Percentiles rank a stretch among this genome's conserved stretches.
phyloP scores from a whole-genome alignment of 1,140 invertebrate species.

The Temnothorax nylanderi region DNA sequence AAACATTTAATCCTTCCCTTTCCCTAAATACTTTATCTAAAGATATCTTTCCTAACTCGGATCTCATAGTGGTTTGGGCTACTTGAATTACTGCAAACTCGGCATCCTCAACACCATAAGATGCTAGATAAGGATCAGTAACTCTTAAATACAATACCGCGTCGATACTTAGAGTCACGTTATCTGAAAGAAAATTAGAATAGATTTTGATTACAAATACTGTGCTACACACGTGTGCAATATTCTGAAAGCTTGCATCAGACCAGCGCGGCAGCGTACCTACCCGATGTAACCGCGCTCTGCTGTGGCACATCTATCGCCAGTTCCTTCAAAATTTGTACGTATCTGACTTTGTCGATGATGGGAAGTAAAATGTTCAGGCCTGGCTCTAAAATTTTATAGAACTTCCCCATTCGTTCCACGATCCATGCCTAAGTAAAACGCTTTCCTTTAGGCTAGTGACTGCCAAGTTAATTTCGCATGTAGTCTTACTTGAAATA shows the following conservation, averaged over 20 bases:
- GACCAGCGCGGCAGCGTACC: not conserved
- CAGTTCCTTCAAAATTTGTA: slow-evolving; percentile 99
- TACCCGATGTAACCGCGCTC: slow-evolving; percentile 97
- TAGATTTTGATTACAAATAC: not conserved
- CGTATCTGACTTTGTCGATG: slow-evolving; percentile 98
- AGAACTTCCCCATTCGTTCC: slow-evolving; percentile 99
- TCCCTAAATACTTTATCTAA: slow-evolving; percentile 99
- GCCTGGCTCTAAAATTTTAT: slow-evolving; percentile 96
- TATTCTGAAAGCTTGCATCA: not conserved
- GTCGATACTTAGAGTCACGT: slow-evolving; percentile 98
- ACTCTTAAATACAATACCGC: slow-evolving; percentile 98
- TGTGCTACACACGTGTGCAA: not conserved
- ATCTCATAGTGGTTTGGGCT: slow-evolving; percentile 99
- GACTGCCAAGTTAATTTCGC: slow-evolving; percentile 12
- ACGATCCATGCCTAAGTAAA: slow-evolving; percentile 96
- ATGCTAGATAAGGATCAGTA: slow-evolving; percentile 96
- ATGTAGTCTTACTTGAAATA: slow-evolving; percentile 39
- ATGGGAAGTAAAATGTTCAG: slow-evolving; percentile 97
- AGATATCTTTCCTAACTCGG: slow-evolving; percentile 99
- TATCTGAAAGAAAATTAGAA: slow-evolving; percentile 88
- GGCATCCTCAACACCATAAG: slow-evolving; percentile 99
- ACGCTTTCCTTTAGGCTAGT: slow-evolving; percentile 5
- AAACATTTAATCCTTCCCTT: slow-evolving; percentile 97
- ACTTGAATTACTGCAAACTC: slow-evolving; percentile 99
- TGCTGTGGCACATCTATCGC: slow-evolving; percentile 99